Percentiles rank a stretch among this genome's conserved stretches.
phyloP scores from a whole-genome alignment of 2,797 vertebrate genomes.

The Rhinatrema bivittatum region DNA sequence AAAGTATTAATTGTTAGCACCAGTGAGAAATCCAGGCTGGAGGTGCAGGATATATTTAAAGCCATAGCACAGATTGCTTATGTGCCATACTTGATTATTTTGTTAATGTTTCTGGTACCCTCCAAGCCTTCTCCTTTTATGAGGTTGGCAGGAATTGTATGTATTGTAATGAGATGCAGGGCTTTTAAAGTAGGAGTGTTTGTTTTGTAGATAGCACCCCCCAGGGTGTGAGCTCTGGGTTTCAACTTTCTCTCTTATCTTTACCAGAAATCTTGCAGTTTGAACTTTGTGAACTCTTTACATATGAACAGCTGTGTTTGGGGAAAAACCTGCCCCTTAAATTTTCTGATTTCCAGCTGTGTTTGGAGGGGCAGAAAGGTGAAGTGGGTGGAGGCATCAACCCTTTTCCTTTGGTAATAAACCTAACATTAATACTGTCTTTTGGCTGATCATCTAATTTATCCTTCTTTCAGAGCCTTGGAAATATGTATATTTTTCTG shows the following conservation, averaged over 20 bases:
- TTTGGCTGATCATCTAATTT: neutral
- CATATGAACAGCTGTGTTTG: neutral
- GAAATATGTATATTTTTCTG: too few species aligned
- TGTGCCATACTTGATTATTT: too few species aligned
- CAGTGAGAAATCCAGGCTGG: too few species aligned
- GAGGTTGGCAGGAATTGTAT: accelerated
- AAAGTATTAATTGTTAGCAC: too few species aligned
- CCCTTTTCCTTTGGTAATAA: neutral
- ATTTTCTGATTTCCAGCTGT: neutral
- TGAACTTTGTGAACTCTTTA: slow-evolving; percentile 8
- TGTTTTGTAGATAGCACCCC: accelerated
- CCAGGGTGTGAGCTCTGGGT: too few species aligned
- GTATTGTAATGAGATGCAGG: too few species aligned
- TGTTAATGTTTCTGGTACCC: too few species aligned
- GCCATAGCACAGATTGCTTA: too few species aligned
- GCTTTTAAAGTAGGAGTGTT: neutral
- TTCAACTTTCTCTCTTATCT: neutral
- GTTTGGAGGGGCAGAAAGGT: neutral
- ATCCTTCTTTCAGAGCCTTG: too few species aligned
- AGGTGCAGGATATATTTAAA: too few species aligned
- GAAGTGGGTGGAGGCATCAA: neutral
- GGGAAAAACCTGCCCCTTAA: neutral
- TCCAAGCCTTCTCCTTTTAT: too few species aligned
- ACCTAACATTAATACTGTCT: too few species aligned
- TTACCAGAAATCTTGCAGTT: neutral